Evolutionary conservation across 2,888 invertebrate species (phyloP).

Genomic region (Latrodectus elegans): DNA sequence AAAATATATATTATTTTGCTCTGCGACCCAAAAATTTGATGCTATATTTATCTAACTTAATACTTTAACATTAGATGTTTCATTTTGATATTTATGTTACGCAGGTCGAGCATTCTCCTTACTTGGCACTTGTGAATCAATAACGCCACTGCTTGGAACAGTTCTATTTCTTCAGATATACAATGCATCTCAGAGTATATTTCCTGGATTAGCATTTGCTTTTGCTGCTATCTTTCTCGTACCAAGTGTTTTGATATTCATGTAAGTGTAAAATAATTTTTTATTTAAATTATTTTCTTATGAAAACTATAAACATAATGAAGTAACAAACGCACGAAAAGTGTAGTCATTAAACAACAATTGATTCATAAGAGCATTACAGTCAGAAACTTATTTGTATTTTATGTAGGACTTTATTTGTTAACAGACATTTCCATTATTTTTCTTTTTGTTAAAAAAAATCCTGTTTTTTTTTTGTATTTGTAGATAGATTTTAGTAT

Average conservation of each 20-base stretch:
- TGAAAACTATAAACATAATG: too few species aligned
- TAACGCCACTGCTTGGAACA: conserved; percentile 20
- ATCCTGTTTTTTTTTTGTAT: too few species aligned
- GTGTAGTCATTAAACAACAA: too few species aligned
- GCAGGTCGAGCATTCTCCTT: conserved; percentile 24
- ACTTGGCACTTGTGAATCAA: conserved; percentile 18
- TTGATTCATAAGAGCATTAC: too few species aligned
- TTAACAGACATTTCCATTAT: too few species aligned
- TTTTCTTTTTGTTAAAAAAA: too few species aligned
- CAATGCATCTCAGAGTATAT: not conserved
- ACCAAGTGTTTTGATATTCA: conserved; percentile 9
- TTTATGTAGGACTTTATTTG: too few species aligned
- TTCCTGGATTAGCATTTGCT: conserved; percentile 20
- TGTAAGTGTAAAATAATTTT: not conserved
- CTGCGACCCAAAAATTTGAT: too few species aligned
- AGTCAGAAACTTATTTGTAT: too few species aligned
- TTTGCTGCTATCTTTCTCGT: not conserved
- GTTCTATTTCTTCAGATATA: conserved; percentile 8
- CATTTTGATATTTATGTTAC: not conserved
- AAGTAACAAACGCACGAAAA: too few species aligned
- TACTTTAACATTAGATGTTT: not conserved
- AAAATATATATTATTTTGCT: not conserved
- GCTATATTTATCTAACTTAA: too few species aligned
- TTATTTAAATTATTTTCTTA: not conserved
- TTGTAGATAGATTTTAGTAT: too few species aligned